phyloP scores from a whole-genome alignment of 2,888 invertebrate genomes.

The Conomelus anceps region DNA sequence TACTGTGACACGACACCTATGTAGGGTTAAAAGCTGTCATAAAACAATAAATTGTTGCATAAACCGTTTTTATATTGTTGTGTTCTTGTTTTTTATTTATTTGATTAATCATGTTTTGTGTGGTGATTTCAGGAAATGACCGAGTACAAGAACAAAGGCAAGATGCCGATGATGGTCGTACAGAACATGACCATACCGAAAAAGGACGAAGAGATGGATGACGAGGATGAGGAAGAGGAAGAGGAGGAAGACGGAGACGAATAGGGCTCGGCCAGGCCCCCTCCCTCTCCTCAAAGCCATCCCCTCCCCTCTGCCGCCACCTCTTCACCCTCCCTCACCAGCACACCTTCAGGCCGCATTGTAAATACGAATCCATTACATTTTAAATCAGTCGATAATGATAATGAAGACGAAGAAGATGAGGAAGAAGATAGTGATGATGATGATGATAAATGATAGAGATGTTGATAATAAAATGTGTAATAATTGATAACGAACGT shows the following conservation, averaged over 20 bases:
- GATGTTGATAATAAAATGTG: neutral
- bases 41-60: too few species aligned
- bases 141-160: constrained; percentile 65
- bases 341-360: neutral
- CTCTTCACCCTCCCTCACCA: neutral
- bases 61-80: too few species aligned
- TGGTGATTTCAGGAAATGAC: constrained; percentile 66
- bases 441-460: neutral
- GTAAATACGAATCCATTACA: neutral
- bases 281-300: too few species aligned
- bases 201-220: constrained; percentile 33
- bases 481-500: neutral
- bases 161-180: constrained; percentile 14
- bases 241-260: constrained; percentile 33
- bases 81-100: neutral
- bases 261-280: neutral
- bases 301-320: neutral
- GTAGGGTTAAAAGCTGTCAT: too few species aligned
- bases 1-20: too few species aligned
- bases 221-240: constrained; percentile 35
- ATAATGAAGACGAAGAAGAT: neutral
- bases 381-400: neutral
- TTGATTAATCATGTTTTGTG: constrained; percentile 4
- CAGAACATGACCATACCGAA: constrained; percentile 22
- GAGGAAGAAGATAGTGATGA: neutral